Evolutionary conservation across 2,797 vertebrate species (phyloP).

Genomic region (Melanogrammus aeglefinus): DNA sequence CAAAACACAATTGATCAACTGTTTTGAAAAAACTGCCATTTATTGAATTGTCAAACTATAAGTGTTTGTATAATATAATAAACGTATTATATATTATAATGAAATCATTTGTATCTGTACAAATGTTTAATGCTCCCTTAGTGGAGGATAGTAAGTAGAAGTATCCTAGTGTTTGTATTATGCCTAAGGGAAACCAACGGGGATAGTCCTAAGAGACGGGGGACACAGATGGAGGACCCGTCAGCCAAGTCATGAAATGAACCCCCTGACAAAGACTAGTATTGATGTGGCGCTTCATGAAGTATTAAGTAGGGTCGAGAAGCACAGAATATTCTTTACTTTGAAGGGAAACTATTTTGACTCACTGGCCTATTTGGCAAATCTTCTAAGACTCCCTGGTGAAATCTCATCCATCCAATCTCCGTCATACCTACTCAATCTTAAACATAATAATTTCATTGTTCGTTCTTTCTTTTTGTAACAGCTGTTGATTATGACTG

Average conservation of each 20-base stretch:
- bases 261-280: conserved; percentile 17
- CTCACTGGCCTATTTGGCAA: conserved; percentile 53
- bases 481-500: conserved; percentile 16
- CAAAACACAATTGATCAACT: background rate
- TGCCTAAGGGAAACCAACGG: conserved; percentile 24
- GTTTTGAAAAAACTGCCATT: background rate
- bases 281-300: background rate
- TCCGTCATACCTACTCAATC: background rate
- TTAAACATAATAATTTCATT: conserved; percentile 6
- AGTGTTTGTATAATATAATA: background rate
- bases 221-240: conserved; percentile 46
- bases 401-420: conserved; percentile 29
- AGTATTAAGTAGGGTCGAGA: conserved; percentile 1
- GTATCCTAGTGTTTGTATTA: conserved; percentile 30
- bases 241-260: conserved; percentile 36
- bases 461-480: conserved; percentile 17
- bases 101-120: background rate
- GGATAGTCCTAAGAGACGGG: conserved; percentile 36
- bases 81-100: background rate
- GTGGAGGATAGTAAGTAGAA: background rate
- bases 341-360: conserved; percentile 51
- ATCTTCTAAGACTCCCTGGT: conserved; percentile 50
- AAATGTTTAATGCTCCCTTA: background rate
- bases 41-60: background rate
- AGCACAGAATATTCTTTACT: conserved; percentile 16